Evolutionary conservation across 2,113 vertebrate species (phyloP), one percentile per base, ranked within the genome.

Genomic region (Cairina moschata): DNA sequence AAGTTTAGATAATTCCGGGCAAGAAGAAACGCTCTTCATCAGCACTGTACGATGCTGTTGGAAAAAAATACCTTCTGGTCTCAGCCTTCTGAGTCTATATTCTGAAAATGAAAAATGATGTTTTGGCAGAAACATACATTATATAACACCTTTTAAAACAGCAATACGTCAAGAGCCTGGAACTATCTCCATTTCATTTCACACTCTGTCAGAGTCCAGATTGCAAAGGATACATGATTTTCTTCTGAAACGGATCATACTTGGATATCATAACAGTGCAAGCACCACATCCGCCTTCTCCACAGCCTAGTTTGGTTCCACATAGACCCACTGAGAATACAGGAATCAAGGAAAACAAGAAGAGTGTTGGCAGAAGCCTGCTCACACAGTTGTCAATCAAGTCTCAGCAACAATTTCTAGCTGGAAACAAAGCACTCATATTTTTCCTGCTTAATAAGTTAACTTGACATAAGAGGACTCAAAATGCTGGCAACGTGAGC

Each of bases 251-350:
- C 5, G 77, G 92, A 60, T 99, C 97, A 48, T 98, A 99, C 90
- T 98, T 98, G 92, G 99, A 99, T 72, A 99, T 86, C 99, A 99
- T 99, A 93, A 99, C 99, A 2, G 99, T 99, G 73, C 99, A 99
- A 56, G 99, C 98, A 12, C 99, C 99, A 82, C 99, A 99, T 81
- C 99, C 99, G 5, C 99, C 99, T 97, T 99, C 99, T 94, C 99
- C 99, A 92, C 99, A 99, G 80, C 99, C 99, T 66, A 99, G 98
- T 82, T 99, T 99, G 59, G 99, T 99, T 73, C 99, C 99, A 17
- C 98, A 98, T 17, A 99, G 95, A 38, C 98, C 98, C 98, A 99
- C 99, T 99, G 96, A 80, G 44, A 40, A 46, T 71, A 50, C 34
- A 34, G n/a, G 48, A 55, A 85, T 98, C 97, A 98, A 98, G 98